phyloP scores from a whole-genome alignment of 2,113 vertebrate species.

The Onychostoma macrolepis region DNA sequence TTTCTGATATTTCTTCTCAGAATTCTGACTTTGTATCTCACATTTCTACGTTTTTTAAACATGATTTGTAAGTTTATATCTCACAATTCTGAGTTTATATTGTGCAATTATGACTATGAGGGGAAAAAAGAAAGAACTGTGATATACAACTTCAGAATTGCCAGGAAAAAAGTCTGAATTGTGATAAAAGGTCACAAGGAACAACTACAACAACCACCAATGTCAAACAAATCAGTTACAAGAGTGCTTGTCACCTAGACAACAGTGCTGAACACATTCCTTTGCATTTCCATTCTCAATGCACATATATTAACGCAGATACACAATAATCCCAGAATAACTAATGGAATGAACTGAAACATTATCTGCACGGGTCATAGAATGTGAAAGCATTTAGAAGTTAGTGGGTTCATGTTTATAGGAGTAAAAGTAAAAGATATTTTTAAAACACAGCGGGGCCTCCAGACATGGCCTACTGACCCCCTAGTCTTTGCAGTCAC shows the following conservation, averaged over 20 bases:
- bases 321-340: neutral
- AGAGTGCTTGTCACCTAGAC: neutral
- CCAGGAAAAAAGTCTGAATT: too few species aligned
- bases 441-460: neutral
- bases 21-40: neutral
- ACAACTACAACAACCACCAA: neutral
- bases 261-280: neutral
- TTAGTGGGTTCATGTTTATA: neutral
- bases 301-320: neutral
- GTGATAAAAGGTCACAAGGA: too few species aligned
- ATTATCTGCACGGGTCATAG: neutral
- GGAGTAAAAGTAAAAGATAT: conserved; percentile 7
- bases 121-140: too few species aligned
- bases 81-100: too few species aligned
- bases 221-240: neutral
- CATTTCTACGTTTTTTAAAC: too few species aligned
- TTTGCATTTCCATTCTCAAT: neutral
- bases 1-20: neutral
- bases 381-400: neutral
- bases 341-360: neutral
- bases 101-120: too few species aligned
- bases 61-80: too few species aligned
- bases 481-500: conserved; percentile 22
- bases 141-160: too few species aligned
- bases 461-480: conserved; percentile 30